phyloP scores from a whole-genome alignment of 2,113 vertebrate genomes.

The Carlito syrichta region DNA sequence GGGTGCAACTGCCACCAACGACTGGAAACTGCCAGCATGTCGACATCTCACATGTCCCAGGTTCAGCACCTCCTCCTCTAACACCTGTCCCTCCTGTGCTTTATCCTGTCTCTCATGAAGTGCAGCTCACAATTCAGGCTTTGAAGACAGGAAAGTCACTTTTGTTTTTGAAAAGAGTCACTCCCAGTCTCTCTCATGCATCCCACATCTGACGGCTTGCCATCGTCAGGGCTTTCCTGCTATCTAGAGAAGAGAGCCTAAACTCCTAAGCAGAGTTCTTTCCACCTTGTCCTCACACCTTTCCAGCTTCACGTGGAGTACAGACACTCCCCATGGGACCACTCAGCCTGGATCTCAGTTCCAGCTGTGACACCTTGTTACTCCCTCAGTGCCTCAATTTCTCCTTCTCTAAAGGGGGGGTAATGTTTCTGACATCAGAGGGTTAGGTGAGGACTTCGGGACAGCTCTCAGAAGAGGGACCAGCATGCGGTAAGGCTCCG shows the following conservation, averaged over 20 bases:
- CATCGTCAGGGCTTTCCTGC: not conserved
- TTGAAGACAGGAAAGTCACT: not conserved
- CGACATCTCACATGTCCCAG: not conserved
- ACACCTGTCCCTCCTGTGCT: not conserved
- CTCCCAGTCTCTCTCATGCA: not conserved
- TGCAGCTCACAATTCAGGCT: not conserved
- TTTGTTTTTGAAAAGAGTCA: not conserved
- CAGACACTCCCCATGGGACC: no score
- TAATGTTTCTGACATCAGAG: not conserved
- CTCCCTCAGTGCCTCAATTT: not conserved
- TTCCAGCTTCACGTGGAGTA: not conserved
- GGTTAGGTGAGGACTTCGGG: not conserved
- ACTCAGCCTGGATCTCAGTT: not conserved
- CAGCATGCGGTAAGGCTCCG: not conserved
- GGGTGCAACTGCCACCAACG: not conserved
- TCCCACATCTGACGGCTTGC: not conserved
- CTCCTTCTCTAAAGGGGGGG: not conserved
- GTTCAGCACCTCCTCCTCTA: not conserved
- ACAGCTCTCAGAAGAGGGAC: not conserved
- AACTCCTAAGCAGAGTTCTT: not conserved
- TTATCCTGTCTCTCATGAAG: not conserved
- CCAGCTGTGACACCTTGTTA: not conserved
- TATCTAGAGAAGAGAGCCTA: not conserved
- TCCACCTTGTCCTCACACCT: not conserved
- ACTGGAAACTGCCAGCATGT: not conserved